Evolutionary conservation across 1,140 invertebrate species (phyloP).

Genomic region (Magallana gigas): DNA sequence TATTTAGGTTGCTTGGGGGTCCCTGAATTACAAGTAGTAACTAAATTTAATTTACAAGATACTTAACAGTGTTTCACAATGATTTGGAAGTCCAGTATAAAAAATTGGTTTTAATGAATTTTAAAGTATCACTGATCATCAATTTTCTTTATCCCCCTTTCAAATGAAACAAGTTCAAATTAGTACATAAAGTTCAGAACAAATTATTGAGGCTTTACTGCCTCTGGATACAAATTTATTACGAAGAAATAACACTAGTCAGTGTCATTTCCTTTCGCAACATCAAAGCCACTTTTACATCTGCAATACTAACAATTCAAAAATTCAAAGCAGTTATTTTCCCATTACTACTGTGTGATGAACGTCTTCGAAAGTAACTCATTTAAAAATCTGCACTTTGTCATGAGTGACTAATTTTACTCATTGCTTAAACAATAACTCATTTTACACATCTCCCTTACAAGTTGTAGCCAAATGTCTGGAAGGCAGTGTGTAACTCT

Average conservation of each 20-base stretch:
- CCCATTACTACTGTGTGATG: neutral
- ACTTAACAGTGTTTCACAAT: too few relatives aligned
- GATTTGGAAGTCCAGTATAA: too few relatives aligned
- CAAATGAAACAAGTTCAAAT: constrained; percentile 1
- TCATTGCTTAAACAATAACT: neutral
- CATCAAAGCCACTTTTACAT: neutral
- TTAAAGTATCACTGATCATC: too few relatives aligned
- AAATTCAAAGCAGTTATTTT: neutral
- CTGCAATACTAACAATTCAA: neutral
- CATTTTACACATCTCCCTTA: constrained; percentile 65
- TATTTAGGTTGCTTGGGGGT: too few relatives aligned
- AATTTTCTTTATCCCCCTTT: too few relatives aligned
- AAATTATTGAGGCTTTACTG: neutral
- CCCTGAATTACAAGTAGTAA: too few relatives aligned
- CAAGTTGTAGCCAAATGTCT: constrained; percentile 79
- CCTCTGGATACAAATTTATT: neutral
- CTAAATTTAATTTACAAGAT: too few relatives aligned
- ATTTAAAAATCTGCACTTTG: too few relatives aligned
- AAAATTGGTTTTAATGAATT: too few relatives aligned
- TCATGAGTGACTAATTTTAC: too few relatives aligned
- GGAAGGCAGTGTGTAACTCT: constrained; percentile 77
- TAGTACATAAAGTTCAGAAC: neutral
- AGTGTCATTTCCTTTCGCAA: neutral
- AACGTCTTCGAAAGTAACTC: too few relatives aligned
- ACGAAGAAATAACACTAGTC: neutral